Evolutionary conservation across 2,888 invertebrate species (phyloP).

Genomic region (Ecdyonurus torrentis): DNA sequence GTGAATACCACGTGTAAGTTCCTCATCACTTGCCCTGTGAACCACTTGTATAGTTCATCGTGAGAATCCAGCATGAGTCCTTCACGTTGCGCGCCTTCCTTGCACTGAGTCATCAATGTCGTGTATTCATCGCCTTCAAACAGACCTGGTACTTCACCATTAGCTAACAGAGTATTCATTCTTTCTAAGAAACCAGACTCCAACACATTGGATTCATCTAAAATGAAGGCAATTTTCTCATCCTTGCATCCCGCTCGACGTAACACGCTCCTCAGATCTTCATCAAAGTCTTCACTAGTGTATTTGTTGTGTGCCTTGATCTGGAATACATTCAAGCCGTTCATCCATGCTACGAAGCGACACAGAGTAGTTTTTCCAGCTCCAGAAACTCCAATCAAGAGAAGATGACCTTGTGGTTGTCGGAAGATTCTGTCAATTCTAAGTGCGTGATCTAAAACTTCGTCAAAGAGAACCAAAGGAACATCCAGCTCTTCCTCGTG

Average conservation of each 20-base stretch:
- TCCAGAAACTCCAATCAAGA: constrained; percentile 96
- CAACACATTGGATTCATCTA: constrained; percentile 97
- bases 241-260: constrained; percentile 81
- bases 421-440: constrained; percentile 98
- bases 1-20: constrained; percentile 99
- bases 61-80: constrained; percentile 96
- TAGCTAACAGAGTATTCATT: constrained; percentile 97
- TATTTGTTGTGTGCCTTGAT: constrained; percentile 99
- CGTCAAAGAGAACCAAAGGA: constrained; percentile 93
- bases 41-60: constrained; percentile 99
- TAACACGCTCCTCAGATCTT: constrained; percentile 81
- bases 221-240: constrained; percentile 97
- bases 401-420: constrained; percentile 94
- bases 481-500: constrained; percentile 99
- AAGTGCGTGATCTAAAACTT: constrained; percentile 97
- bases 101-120: constrained; percentile 98
- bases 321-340: constrained; percentile 97
- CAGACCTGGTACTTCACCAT: constrained; percentile 92
- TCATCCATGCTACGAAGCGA: constrained; percentile 99
- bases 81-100: constrained; percentile 95
- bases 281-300: constrained; percentile 96
- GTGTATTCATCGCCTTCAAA: constrained; percentile 98
- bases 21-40: constrained; percentile 96
- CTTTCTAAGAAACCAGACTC: constrained; percentile 98
- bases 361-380: constrained; percentile 99